These are phyloP conservation scores for Oncorhynchus clarkii DNA, from an alignment of 2,113 vertebrate genomes.

Conservation along the genomic window DNA sequence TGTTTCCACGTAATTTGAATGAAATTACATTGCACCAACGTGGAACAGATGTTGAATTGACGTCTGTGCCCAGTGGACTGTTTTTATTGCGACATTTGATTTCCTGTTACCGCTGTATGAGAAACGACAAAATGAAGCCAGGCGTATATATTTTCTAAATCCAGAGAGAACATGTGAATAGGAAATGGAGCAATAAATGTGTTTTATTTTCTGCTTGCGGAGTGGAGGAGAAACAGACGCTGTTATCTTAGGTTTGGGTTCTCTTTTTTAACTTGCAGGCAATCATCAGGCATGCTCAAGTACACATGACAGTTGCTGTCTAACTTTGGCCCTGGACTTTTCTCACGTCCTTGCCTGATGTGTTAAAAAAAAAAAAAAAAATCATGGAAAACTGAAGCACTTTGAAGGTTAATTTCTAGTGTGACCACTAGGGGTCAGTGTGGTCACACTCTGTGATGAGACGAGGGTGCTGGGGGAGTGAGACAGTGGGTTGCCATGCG, in stretches of 20 bases:
- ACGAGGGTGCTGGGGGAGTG: conserved; percentile 19
- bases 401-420: conserved; percentile 55
- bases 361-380: conserved; percentile 11
- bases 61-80: conserved; percentile 1
- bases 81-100: conserved; percentile 63
- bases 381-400: conserved; percentile 57
- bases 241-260: conserved; percentile 44
- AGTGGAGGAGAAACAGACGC: conserved; percentile 31
- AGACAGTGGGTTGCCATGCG: conserved; percentile 12
- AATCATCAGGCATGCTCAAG: conserved; percentile 65
- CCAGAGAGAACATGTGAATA: conserved; percentile 66
- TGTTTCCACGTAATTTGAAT: too few species aligned
- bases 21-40: too few species aligned
- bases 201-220: conserved; percentile 67
- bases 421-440: conserved; percentile 66
- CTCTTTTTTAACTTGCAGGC: conserved; percentile 56
- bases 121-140: conserved; percentile 51
- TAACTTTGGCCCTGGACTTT: not conserved
- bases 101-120: conserved; percentile 58
- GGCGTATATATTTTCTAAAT: conserved; percentile 74
- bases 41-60: too few species aligned
- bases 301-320: conserved; percentile 59
- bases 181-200: conserved; percentile 79
- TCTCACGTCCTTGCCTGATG: not conserved
- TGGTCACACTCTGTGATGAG: conserved; percentile 47